Percentiles rank a stretch among this genome's conserved stretches.
Conservation (phyloP, 2,888 invertebrate genomes). For the Phaedon cochleariae region DNA sequence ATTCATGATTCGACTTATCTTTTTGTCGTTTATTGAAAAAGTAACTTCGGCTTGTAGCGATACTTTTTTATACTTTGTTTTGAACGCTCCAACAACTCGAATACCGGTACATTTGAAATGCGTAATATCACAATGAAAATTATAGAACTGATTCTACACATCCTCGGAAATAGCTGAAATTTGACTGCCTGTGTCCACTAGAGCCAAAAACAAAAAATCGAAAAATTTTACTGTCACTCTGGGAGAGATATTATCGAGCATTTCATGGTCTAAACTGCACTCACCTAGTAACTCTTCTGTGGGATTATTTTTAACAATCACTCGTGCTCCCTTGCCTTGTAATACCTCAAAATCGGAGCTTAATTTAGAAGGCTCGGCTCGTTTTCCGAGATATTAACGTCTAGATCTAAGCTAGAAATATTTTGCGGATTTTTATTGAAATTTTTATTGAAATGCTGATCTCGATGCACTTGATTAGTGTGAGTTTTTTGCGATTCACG, state of each 20-base stretch:
- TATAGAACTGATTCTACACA: not conserved
- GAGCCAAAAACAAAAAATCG: not conserved
- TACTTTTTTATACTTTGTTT: slow-evolving; percentile 7
- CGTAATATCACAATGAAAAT: not conserved
- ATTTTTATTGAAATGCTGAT: not conserved
- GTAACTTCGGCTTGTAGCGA: not conserved
- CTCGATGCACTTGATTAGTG: not conserved
- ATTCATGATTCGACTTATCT: slow-evolving; percentile 11
- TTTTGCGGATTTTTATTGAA: not conserved
- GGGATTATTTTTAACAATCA: too few species aligned
- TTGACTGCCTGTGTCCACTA: too few species aligned
- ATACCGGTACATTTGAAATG: slow-evolving; percentile 7
- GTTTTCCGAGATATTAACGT: not conserved
- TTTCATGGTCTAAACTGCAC: slow-evolving; percentile 2
- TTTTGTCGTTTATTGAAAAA: not conserved
- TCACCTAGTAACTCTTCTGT: not conserved
- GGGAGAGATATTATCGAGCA: not conserved
- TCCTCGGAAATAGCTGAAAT: not conserved
- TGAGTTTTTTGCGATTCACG: not conserved
- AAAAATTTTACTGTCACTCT: not conserved
- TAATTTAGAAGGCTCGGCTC: not conserved
- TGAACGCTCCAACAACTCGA: slow-evolving; percentile 7
- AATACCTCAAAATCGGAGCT: too few species aligned
- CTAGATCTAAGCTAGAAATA: slow-evolving; percentile 2
- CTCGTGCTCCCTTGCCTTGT: too few species aligned